These are phyloP conservation scores for Macaca nemestrina DNA, from an alignment of 2,113 vertebrate species.

Conservation along the genomic window DNA sequence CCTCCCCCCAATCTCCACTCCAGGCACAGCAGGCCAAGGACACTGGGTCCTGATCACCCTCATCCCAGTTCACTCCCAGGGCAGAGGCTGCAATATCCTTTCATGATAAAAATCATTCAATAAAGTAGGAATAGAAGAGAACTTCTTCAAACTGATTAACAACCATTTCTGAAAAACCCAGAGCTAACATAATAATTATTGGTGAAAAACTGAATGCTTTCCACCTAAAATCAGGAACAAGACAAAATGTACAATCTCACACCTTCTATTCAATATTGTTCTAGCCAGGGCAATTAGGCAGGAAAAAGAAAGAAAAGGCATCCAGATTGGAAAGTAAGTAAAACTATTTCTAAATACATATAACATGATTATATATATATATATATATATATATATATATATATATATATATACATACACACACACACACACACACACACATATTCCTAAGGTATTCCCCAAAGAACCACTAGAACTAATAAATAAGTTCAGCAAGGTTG, in stretches of 20 bases:
- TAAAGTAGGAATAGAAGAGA: conserved; percentile 23
- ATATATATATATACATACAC: background rate
- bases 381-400: background rate
- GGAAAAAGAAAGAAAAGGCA: conserved; percentile 38
- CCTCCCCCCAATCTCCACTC: background rate
- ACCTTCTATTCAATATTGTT: background rate
- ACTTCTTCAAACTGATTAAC: conserved; percentile 29
- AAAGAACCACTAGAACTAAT: conserved; percentile 11
- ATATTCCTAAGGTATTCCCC: conserved; percentile 33
- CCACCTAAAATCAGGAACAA: conserved; percentile 30
- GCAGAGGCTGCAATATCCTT: background rate
- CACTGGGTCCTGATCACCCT: background rate
- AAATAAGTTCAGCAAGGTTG: conserved; percentile 10
- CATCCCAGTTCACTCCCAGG: background rate
- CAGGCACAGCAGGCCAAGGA: background rate
- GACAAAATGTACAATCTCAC: background rate
- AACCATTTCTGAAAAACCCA: background rate
- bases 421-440: background rate
- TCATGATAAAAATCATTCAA: conserved; percentile 42
- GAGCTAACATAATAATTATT: conserved; percentile 7
- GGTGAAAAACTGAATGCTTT: background rate
- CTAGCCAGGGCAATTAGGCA: background rate
- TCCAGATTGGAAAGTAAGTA: conserved; percentile 23
- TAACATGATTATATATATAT: background rate
- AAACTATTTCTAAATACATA: conserved; percentile 18